Conservation (phyloP, 1,140 invertebrate genomes). For the Ceratina japonica region DNA sequence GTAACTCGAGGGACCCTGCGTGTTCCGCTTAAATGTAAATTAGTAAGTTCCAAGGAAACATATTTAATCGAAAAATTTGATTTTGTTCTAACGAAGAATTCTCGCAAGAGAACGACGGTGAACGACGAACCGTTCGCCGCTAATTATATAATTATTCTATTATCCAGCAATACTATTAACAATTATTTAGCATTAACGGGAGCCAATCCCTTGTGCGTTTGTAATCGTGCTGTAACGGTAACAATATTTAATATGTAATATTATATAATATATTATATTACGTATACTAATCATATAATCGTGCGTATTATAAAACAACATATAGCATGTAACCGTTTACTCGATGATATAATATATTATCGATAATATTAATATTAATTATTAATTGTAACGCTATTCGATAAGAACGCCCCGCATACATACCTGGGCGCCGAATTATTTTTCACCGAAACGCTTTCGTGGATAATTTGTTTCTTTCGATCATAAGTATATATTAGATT, state of each 20-base stretch:
- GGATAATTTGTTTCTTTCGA: too few relatives aligned
- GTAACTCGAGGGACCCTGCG: slow-evolving; percentile 15
- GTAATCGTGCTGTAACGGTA: slow-evolving; percentile 30
- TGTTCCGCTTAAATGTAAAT: slow-evolving; percentile 3
- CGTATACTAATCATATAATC: slow-evolving; percentile 12
- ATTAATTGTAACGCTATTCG: slow-evolving; percentile 15
- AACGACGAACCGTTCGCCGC: neutral
- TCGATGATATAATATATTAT: slow-evolving; percentile 52
- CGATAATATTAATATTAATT: slow-evolving; percentile 50
- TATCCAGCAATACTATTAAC: slow-evolving; percentile 40
- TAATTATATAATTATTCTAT: slow-evolving; percentile 34
- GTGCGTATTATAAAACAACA: neutral
- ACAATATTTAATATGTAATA: slow-evolving; percentile 51
- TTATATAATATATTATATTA: slow-evolving; percentile 51
- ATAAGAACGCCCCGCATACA: neutral
- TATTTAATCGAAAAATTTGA: neutral
- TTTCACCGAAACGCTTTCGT: too few relatives aligned
- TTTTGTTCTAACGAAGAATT: neutral
- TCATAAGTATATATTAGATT: too few relatives aligned
- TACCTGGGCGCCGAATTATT: too few relatives aligned
- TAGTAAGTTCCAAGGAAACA: neutral
- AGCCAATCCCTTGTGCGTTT: slow-evolving; percentile 1
- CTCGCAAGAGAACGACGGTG: too few relatives aligned
- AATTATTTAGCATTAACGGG: slow-evolving; percentile 27
- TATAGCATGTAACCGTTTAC: slow-evolving; percentile 27